phyloP scores from a whole-genome alignment of 2,888 invertebrate genomes.

The Mimumesa dahlbomi region DNA sequence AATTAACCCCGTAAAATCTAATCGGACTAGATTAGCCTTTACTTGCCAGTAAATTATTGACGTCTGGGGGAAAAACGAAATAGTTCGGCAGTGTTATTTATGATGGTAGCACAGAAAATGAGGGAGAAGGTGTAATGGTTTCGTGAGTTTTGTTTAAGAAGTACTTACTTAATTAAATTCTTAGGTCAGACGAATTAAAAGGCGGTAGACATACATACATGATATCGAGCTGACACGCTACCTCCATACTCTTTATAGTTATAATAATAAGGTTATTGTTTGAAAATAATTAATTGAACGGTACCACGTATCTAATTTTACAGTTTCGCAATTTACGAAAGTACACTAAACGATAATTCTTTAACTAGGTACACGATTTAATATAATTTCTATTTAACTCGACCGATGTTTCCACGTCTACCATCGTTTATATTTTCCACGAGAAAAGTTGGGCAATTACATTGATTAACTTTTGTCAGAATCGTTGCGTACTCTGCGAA shows the following conservation, averaged over 20 bases:
- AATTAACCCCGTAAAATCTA: constrained; percentile 22
- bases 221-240: constrained; percentile 55
- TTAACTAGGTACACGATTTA: constrained; percentile 3
- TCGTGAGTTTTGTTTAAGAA: constrained; percentile 12
- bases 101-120: constrained; percentile 11
- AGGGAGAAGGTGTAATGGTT: constrained; percentile 18
- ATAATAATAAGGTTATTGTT: constrained; percentile 43
- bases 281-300: constrained; percentile 26
- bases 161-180: constrained; percentile 14
- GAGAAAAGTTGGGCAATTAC: neutral
- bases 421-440: neutral
- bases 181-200: constrained; percentile 14
- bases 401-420: neutral
- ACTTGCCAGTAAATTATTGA: constrained; percentile 36
- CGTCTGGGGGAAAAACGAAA: constrained; percentile 5
- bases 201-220: constrained; percentile 19
- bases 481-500: neutral
- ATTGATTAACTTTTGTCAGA: neutral
- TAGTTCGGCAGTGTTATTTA: neutral
- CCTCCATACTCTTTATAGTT: constrained; percentile 51
- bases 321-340: constrained; percentile 1
- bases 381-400: constrained; percentile 21
- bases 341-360: neutral
- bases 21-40: constrained; percentile 33
- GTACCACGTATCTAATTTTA: constrained; percentile 18